These are phyloP conservation scores for Sinodicranocentrus sp. DNA, from an alignment of 2,888 invertebrate genomes.

Conservation along the genomic window DNA sequence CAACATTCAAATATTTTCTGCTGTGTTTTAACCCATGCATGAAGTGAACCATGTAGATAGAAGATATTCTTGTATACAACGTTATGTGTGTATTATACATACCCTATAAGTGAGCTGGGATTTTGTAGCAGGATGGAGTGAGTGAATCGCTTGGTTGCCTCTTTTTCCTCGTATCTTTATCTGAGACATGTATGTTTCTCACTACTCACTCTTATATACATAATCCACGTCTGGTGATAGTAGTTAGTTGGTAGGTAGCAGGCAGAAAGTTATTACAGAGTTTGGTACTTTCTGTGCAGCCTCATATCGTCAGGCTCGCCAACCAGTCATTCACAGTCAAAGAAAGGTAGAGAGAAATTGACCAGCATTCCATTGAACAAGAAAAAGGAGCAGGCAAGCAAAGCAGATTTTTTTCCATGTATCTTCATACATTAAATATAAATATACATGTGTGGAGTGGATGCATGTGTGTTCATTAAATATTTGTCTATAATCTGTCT, in stretches of 20 bases:
- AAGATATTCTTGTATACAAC: not conserved
- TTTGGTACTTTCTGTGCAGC: constrained; percentile 42
- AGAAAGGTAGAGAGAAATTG: constrained; percentile 63
- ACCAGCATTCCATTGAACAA: constrained; percentile 67
- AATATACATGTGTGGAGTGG: not conserved
- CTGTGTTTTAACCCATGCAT: constrained; percentile 54
- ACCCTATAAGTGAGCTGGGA: not conserved
- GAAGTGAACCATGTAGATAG: constrained; percentile 28
- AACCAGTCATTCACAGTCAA: constrained; percentile 64
- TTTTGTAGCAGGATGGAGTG: constrained; percentile 8
- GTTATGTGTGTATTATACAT: not conserved
- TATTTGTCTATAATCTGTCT: constrained; percentile 53
- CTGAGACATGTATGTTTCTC: no score
- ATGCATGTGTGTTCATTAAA: constrained; percentile 60
- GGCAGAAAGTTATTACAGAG: constrained; percentile 25
- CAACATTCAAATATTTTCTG: constrained; percentile 14
- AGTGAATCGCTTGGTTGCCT: constrained; percentile 19
- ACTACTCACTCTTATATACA: no score
- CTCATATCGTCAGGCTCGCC: constrained; percentile 4
- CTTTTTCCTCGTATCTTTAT: constrained; percentile 18
- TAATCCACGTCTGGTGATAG: not conserved
- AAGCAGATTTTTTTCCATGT: constrained; percentile 15
- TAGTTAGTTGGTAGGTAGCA: constrained; percentile 32
- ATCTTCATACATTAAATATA: not conserved
- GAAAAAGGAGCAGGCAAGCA: constrained; percentile 45